These are phyloP conservation scores for Trachythela sp. DNA, from an alignment of 64 coral and sea anemone species.

Conservation along the genomic window DNA sequence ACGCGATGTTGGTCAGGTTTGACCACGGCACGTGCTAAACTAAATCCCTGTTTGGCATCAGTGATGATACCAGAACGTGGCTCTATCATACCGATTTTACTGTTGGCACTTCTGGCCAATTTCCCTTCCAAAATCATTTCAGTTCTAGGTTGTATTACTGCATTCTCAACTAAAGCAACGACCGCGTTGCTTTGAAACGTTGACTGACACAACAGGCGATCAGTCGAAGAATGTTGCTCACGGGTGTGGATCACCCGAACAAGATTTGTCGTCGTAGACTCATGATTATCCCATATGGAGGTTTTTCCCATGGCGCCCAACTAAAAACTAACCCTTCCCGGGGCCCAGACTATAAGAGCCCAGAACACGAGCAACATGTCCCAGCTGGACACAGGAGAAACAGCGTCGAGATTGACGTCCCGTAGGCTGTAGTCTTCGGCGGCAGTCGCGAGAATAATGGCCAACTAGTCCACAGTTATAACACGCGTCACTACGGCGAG, in stretches of 20 bases:
- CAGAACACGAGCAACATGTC: not conserved
- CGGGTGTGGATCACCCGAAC: not conserved
- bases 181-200: not conserved
- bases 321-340: not conserved
- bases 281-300: too few species aligned
- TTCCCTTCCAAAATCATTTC: too few species aligned
- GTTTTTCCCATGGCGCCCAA: too few species aligned
- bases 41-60: too few species aligned
- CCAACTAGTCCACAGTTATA: too few species aligned
- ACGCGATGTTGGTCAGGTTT: not conserved
- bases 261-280: not conserved
- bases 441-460: too few species aligned
- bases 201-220: not conserved
- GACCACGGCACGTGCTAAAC: not conserved
- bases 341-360: not conserved
- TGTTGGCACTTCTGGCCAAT: too few species aligned
- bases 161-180: slow-evolving; percentile 11
- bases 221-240: not conserved
- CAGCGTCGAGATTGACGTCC: not conserved
- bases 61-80: too few species aligned
- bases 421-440: not conserved
- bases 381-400: not conserved
- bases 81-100: too few species aligned
- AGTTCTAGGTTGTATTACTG: too few species aligned
- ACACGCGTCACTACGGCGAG: not conserved